A percentile compares a stretch with the other conserved stretches of the same genome.
Conservation (phyloP, 2,113 vertebrate genomes). For the Ictidomys tridecemlineatus region DNA sequence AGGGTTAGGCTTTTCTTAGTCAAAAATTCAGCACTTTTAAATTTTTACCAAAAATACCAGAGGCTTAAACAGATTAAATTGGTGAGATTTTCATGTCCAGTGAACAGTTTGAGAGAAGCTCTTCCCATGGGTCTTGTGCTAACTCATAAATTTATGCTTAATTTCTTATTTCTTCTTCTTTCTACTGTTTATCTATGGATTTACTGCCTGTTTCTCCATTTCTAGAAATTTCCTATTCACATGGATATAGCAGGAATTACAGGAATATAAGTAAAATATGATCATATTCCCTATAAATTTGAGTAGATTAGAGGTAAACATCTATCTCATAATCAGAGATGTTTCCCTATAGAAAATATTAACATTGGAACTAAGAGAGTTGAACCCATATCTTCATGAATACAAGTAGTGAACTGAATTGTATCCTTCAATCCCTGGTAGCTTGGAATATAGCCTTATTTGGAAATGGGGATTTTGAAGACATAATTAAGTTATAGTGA, state of each 20-base stretch:
- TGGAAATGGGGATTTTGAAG: background rate
- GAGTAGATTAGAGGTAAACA: background rate
- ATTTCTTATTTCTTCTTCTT: background rate
- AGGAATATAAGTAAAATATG: background rate
- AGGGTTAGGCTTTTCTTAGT: background rate
- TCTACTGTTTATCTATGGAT: background rate
- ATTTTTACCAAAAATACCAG: background rate
- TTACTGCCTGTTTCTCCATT: background rate
- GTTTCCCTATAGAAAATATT: background rate
- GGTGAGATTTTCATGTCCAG: background rate
- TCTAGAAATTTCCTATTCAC: background rate
- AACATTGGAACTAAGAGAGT: background rate
- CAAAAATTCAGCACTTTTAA: background rate
- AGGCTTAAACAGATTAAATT: background rate
- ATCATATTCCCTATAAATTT: background rate
- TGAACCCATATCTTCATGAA: background rate
- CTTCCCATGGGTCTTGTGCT: background rate
- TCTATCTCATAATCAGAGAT: background rate
- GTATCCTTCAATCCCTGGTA: background rate
- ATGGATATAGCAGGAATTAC: background rate
- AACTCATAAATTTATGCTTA: background rate
- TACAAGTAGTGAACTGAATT: background rate
- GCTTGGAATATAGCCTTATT: background rate
- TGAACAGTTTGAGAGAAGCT: background rate
- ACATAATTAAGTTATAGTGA: background rate